Evolutionary conservation across 64 coral and sea anemone species (phyloP), one percentile per base, ranked within the genome.

Genomic region (Montipora efflorescens): DNA sequence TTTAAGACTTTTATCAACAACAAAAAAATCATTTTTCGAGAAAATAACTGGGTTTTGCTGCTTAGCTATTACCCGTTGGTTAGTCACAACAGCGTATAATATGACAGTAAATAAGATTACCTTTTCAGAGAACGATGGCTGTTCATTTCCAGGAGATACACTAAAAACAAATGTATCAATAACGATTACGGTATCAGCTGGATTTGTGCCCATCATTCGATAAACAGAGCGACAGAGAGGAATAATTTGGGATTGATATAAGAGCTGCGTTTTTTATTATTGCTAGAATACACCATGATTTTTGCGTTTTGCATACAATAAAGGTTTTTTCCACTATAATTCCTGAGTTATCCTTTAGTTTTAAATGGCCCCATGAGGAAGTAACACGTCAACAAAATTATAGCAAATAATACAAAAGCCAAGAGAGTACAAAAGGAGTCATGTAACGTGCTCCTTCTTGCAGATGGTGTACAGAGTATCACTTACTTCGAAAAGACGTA

Each of bases 131-230:
- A 66, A 48, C 5, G 44, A 86, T 3, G 44, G 66, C 64, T 3
- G 82, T 19, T 86, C 82, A 71, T 0, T 51, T 8, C 48, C 43
- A 71, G 82, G 66, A 50, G 25, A 48, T 21, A 73, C 18, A 12
- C 82, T 85, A 21, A 51, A 48, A 45, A 86, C 6, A 86, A 16
- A 71, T n/a, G 18, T 50, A 70, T 12, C 36, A 67, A 84, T 57
- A 57, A 57, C 11, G 6, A 57, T 11, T 57, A 11, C 11, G 53
- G 53, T 8, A 11, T 8, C 36, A 36, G 53, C 53, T 57, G 53
- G 6, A 57, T 8, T 18, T 68, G 13, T n/a, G 0, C 64, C 36
- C 36, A 36, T n/a, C 64, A 13, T 18, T n/a, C 18, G 14, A 68
- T 4, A 68, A 68, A 4, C 4, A 13, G 18, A 13, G 18, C 1